Conservation (phyloP, 2,888 invertebrate species). For the Camptogramma bilineatum region DNA sequence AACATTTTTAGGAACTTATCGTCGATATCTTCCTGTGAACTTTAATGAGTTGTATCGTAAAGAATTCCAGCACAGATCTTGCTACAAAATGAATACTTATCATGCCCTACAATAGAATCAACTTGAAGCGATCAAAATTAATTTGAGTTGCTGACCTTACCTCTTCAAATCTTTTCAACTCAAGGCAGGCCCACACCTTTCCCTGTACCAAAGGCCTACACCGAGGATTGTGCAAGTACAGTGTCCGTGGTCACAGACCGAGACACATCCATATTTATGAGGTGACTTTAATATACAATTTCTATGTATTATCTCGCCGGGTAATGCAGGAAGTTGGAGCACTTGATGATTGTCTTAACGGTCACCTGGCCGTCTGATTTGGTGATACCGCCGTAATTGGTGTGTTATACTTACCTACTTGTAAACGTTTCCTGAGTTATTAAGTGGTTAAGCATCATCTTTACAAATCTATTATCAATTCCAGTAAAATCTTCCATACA, state of each 20-base stretch:
- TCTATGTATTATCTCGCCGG: slow-evolving; percentile 83
- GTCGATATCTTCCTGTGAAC: too few species aligned
- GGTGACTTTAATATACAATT: slow-evolving; percentile 83
- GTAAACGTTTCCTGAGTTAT: slow-evolving; percentile 21
- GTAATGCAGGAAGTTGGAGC: slow-evolving; percentile 81
- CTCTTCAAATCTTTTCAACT: background rate
- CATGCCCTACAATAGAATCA: too few species aligned
- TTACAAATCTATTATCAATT: background rate
- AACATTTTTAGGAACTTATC: too few species aligned
- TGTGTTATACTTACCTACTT: slow-evolving; percentile 32
- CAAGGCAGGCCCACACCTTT: slow-evolving; percentile 33
- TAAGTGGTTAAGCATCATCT: background rate
- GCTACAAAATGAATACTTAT: too few species aligned
- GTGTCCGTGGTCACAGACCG: slow-evolving; percentile 78
- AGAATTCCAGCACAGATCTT: too few species aligned
- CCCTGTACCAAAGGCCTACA: slow-evolving; percentile 60
- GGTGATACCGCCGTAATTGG: slow-evolving; percentile 64
- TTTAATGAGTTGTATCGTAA: too few species aligned
- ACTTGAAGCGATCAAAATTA: too few species aligned
- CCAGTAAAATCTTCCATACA: too few species aligned
- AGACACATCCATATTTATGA: slow-evolving; percentile 85
- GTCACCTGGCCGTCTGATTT: slow-evolving; percentile 64
- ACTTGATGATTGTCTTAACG: slow-evolving; percentile 80
- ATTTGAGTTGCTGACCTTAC: background rate
- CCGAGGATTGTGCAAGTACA: slow-evolving; percentile 78